phyloP scores from a whole-genome alignment of 1,140 invertebrate genomes.

The Ceratina japonica region DNA sequence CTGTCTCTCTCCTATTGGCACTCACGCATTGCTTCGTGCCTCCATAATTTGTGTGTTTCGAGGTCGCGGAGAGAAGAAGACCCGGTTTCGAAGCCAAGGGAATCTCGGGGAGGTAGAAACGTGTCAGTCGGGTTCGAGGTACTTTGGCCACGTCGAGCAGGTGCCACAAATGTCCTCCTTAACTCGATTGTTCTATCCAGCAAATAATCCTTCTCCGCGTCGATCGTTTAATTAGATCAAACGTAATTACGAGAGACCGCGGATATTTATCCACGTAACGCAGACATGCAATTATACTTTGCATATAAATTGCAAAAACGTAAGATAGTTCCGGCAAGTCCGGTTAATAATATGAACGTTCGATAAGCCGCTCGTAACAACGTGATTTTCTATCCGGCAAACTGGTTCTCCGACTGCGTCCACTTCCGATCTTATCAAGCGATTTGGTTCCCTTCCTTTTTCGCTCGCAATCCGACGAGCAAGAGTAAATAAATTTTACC shows the following conservation, averaged over 20 bases:
- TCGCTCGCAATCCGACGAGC: constrained; percentile 1
- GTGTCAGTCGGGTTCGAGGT: constrained; percentile 57
- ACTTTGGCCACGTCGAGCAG: constrained; percentile 53
- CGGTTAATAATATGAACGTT: neutral
- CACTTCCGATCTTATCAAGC: constrained; percentile 9
- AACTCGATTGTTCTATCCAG: neutral
- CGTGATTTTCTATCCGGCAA: constrained; percentile 4
- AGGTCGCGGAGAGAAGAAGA: constrained; percentile 65
- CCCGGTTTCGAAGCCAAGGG: constrained; percentile 58
- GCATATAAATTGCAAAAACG: no score
- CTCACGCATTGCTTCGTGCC: constrained; percentile 42
- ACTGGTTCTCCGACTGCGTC: constrained; percentile 18
- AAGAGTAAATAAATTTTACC: constrained; percentile 18
- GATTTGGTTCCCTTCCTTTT: constrained; percentile 9
- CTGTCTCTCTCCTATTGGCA: constrained; percentile 38
- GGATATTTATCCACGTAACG: neutral
- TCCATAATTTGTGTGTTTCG: constrained; percentile 67
- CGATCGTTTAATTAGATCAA: no score
- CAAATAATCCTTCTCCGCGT: no score
- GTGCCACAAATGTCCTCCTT: neutral
- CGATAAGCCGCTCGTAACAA: constrained; percentile 7
- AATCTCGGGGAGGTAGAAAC: constrained; percentile 53
- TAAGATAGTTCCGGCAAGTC: neutral
- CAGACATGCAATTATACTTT: neutral
- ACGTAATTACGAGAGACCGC: no score